These are phyloP conservation scores for Myrmophylax atrothorax DNA, from an alignment of 2,113 vertebrate genomes.

Conservation along the genomic window DNA sequence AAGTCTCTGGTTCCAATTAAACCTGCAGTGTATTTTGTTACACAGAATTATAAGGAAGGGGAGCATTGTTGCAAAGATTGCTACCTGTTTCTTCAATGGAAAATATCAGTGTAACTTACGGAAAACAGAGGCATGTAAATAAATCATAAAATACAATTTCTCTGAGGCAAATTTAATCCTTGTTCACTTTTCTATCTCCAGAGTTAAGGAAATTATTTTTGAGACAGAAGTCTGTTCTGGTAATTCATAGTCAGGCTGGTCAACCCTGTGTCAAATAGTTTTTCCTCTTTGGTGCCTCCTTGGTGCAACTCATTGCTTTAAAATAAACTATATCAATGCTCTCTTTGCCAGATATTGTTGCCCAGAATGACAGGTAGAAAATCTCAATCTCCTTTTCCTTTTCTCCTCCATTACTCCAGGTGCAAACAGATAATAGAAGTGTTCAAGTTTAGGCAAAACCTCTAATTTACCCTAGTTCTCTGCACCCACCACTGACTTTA, in stretches of 20 bases:
- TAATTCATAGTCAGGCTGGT: background rate
- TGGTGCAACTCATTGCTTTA: background rate
- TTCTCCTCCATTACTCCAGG: background rate
- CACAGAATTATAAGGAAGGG: conserved; percentile 51
- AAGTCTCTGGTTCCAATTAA: conserved; percentile 73
- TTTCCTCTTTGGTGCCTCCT: background rate
- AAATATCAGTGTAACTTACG: background rate
- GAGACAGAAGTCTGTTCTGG: background rate
- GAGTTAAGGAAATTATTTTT: background rate
- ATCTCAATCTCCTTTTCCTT: background rate
- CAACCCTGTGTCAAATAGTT: background rate
- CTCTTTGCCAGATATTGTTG: background rate
- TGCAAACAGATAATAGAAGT: background rate
- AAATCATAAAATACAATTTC: background rate
- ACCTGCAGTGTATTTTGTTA: conserved; percentile 58
- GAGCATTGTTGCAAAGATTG: conserved; percentile 14
- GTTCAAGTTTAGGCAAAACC: background rate
- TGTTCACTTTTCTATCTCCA: background rate
- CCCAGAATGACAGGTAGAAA: background rate
- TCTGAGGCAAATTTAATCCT: background rate
- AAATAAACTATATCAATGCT: background rate
- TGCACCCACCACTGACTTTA: background rate
- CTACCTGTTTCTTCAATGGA: background rate
- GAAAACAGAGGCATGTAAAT: background rate
- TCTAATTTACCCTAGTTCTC: background rate